Evolutionary conservation across 2,113 vertebrate genomes (phyloP).

Genomic region (Nothobranchius furzeri): DNA sequence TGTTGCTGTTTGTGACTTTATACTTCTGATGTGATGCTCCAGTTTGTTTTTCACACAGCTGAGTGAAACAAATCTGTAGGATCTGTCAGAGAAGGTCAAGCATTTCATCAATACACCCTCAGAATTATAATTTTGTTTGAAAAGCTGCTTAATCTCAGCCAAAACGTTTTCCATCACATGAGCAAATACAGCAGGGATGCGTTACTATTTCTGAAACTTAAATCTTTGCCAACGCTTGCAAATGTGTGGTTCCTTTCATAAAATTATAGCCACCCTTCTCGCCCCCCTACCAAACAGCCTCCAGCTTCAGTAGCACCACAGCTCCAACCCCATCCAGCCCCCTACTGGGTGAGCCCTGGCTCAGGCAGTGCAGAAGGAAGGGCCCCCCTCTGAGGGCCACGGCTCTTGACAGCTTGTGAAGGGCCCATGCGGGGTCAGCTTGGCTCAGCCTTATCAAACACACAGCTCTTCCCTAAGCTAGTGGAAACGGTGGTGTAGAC

Average conservation of each 20-base stretch:
- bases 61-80: slow-evolving; percentile 1
- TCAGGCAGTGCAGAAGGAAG: slow-evolving; percentile 73
- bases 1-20: slow-evolving; percentile 52
- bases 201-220: slow-evolving; percentile 5
- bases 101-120: slow-evolving; percentile 6
- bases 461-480: slow-evolving; percentile 66
- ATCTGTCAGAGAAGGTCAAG: slow-evolving; percentile 34
- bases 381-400: slow-evolving; percentile 77
- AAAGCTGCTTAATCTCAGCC: slow-evolving; percentile 25
- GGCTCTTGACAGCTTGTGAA: slow-evolving; percentile 82
- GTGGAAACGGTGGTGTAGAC: slow-evolving; percentile 65
- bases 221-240: slow-evolving; percentile 26
- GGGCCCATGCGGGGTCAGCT: slow-evolving; percentile 74
- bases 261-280: slow-evolving; percentile 59
- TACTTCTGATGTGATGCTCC: slow-evolving; percentile 34
- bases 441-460: slow-evolving; percentile 79
- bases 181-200: slow-evolving; percentile 1
- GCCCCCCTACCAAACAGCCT: slow-evolving; percentile 48
- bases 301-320: slow-evolving; percentile 59
- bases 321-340: slow-evolving; percentile 65
- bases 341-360: slow-evolving; percentile 74
- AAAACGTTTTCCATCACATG: slow-evolving; percentile 41
- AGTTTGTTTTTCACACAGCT: slow-evolving; percentile 11
- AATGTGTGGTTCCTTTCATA: slow-evolving; percentile 50
- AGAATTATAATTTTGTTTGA: slow-evolving; percentile 12